Base-by-base conservation (phyloP, 2,888 invertebrate genomes). In the Tricholauxania praeusta region DNA sequence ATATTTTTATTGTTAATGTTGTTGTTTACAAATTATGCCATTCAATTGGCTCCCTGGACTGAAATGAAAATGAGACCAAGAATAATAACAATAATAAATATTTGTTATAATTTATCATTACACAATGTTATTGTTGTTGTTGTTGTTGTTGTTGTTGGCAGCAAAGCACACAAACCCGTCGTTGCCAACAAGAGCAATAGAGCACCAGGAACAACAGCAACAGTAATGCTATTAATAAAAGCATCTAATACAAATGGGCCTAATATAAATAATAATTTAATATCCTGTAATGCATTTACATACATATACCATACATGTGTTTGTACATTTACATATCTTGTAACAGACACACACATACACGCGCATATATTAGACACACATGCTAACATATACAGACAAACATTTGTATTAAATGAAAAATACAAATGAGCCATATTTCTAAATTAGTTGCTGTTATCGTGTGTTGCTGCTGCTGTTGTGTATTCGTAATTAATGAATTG, bases 101-200 rank as follows among this genome's bases (percentile, higher is more conserved):
- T 57, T 28, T 28, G 28, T 57, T n/a, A 57, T 57, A 57, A 57
- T 28, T 57, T 28, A 57, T 57, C 57, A 57, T 22, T 57, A 14
- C 17, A 19, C 12, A 17, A 28, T 15, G 39, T 57, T 19, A 57
- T 28, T 57, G 28, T 22, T 57, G 57, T 19, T 22, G 19, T 28
- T 57, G 28, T 22, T 15, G 39, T 57, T 19, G 22, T 28, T 57
- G 28, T 22, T 57, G 57, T 19, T 22, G 19, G 22, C 57, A 57
- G 28, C 22, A 57, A 3, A 39, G 8, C n/a, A 39, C 39, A 39
- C 8, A 57, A 55, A 28, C 22, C 1, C 28, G 3, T 39, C 14
- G 28, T 57, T 57, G 57, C 57, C 22, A 28, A 57, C 15, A 28
- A 22, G n/a, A n/a, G n/a, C n/a, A n/a, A n/a, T n/a, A n/a, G n/a